Evolutionary conservation across 2,797 vertebrate species (phyloP).

Genomic region (Oreochromis grahami): DNA sequence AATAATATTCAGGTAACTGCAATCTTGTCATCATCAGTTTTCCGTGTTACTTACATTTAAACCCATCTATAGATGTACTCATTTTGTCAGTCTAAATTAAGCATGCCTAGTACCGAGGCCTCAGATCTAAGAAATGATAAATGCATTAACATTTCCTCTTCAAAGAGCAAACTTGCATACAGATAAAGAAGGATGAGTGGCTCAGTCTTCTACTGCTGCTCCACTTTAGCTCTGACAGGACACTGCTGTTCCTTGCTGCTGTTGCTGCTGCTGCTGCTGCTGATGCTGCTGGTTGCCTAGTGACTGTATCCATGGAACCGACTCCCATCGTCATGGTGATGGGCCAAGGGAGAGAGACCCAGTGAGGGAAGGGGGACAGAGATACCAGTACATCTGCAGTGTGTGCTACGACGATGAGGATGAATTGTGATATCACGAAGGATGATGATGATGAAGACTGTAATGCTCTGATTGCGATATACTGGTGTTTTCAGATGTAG

Average conservation of each 20-base stretch:
- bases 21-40: background rate
- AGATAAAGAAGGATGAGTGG: slow-evolving; percentile 1
- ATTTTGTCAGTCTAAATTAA: slow-evolving; percentile 17
- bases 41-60: background rate
- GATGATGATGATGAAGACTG: background rate
- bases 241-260: slow-evolving; percentile 43
- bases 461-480: background rate
- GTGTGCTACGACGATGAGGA: slow-evolving; percentile 19
- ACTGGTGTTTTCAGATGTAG: background rate
- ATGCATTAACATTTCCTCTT: slow-evolving; percentile 36
- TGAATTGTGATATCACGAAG: slow-evolving; percentile 14
- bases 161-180: slow-evolving; percentile 26
- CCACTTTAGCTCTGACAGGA: slow-evolving; percentile 47
- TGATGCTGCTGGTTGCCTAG: slow-evolving; percentile 74
- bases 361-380: slow-evolving; percentile 46
- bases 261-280: slow-evolving; percentile 48
- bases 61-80: background rate
- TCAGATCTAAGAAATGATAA: slow-evolving; percentile 28
- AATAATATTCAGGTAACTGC: background rate
- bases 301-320: slow-evolving; percentile 66
- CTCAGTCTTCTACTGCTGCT: slow-evolving; percentile 25
- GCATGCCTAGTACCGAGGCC: background rate
- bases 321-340: slow-evolving; percentile 73
- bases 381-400: slow-evolving; percentile 60
- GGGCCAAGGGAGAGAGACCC: slow-evolving; percentile 55